Conservation (phyloP, 2,888 invertebrate genomes). For the Nebria brevicollis region DNA sequence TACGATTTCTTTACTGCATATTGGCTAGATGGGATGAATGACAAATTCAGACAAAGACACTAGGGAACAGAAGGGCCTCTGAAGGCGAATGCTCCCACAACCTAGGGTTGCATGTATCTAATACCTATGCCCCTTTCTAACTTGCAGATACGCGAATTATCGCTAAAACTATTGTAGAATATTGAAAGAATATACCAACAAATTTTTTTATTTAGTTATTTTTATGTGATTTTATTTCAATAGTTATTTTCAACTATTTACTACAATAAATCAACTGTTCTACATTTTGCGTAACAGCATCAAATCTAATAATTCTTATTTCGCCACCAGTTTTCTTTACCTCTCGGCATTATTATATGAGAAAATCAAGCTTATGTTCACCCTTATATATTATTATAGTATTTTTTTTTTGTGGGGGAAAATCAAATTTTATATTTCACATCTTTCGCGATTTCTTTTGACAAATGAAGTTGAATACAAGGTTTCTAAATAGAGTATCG, state of each 20-base stretch:
- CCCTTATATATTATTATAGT: neutral
- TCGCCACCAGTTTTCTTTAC: no score
- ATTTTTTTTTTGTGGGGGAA: neutral
- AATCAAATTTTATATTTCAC: constrained; percentile 6
- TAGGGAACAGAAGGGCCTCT: neutral
- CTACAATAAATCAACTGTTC: no score
- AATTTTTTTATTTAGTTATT: no score
- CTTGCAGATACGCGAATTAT: constrained; percentile 2
- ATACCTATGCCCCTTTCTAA: neutral
- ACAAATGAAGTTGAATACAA: constrained; percentile 10
- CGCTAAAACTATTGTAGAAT: neutral
- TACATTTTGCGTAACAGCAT: no score
- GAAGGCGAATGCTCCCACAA: constrained; percentile 3
- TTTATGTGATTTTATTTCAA: no score
- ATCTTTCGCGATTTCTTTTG: neutral
- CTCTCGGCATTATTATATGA: neutral
- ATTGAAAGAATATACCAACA: no score
- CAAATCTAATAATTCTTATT: no score
- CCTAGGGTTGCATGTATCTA: constrained; percentile 12
- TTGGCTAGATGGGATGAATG: constrained; percentile 44
- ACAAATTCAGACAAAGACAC: constrained; percentile 34
- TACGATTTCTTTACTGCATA: constrained; percentile 43
- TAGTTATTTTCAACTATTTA: no score
- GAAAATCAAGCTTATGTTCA: neutral
- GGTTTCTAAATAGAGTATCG: constrained; percentile 25